These are phyloP conservation scores for Sarcophaga carnaria DNA, from an alignment of 2,888 invertebrate species.

Conservation along the genomic window DNA sequence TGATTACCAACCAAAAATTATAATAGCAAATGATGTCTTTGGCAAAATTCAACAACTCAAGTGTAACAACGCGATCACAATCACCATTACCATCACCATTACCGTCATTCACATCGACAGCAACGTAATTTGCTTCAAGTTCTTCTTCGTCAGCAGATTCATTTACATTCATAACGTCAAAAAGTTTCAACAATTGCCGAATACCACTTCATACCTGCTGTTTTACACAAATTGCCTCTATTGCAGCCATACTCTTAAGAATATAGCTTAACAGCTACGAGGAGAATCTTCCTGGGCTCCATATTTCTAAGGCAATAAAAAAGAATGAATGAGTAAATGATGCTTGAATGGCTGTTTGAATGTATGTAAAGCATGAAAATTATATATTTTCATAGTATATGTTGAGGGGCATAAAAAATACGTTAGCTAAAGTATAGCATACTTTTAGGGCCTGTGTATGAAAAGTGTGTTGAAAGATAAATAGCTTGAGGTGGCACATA, in stretches of 20 bases:
- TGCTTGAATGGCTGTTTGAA: neutral
- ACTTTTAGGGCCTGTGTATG: conserved; percentile 23
- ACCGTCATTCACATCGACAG: conserved; percentile 4
- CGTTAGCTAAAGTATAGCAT: conserved; percentile 49
- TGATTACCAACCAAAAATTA: conserved; percentile 33
- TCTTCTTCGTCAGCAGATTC: neutral
- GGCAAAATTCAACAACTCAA: conserved; percentile 9
- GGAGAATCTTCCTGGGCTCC: neutral
- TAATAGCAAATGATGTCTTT: neutral
- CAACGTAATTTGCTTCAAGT: conserved; percentile 23
- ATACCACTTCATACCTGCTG: neutral
- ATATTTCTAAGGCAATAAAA: conserved; percentile 10
- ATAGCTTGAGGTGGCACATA: conserved; percentile 49
- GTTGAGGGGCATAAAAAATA: conserved; percentile 31
- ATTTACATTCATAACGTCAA: conserved; percentile 49
- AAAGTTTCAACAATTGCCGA: conserved; percentile 46
- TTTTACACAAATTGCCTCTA: neutral
- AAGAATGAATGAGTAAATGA: conserved; percentile 31
- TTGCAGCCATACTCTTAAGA: conserved; percentile 12
- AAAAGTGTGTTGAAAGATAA: conserved; percentile 63
- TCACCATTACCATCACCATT: neutral
- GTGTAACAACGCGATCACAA: conserved; percentile 5
- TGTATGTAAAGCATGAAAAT: neutral
- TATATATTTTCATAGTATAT: neutral
- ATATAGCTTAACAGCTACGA: neutral